Evolutionary conservation across 37 sponge, comb jelly and placozoan species (phyloP), one percentile per base, ranked within the genome.

Genomic region (Ianthella basta): DNA sequence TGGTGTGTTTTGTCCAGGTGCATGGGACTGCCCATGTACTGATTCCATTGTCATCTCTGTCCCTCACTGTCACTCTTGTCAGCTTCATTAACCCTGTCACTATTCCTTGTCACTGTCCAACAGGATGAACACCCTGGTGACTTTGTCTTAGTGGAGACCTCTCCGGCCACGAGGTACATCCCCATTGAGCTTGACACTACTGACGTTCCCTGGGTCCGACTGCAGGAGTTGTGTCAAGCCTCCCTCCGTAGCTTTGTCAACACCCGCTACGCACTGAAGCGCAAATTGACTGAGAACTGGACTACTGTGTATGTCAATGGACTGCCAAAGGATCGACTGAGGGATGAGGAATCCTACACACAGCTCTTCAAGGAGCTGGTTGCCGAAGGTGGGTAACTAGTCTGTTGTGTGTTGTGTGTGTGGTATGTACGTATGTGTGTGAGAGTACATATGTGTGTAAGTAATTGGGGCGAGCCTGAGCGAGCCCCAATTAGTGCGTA

Each of bases 121-220:
- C 85, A 90, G 91, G 89, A 82, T 18, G 86, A 88, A 21, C 34
- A 66, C 32, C 59, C 55, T 34, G 20, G 32, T 5, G 82, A 89
- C 55, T 90, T 85, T 55, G 84, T 91, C 60, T 84, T 94, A 8
- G 79, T 85, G 44, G 93, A 93, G 87, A 67, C 81, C 60, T 83
- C 80, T 55, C 87, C 81, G 72, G 20, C 59, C 39, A 29, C n/a
- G 23, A 87, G 89, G 30, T 82, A 87, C 44, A 80, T 60, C 70
- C 85, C 84, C 55, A 39, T 80, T 5, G 75, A 86, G 15, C 33
- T 93, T 57, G 55, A 84, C 30, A 63, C 87, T 40, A 56, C 68
- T 0, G 90, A 93, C 61, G 67, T 64, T 16, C 90, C 90, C 29
- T 86, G 82, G 85, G 73, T 74, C 33, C 1, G 23, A 19, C 15